Conservation (phyloP, 2,797 vertebrate species). For the Sitta carolinensis region DNA sequence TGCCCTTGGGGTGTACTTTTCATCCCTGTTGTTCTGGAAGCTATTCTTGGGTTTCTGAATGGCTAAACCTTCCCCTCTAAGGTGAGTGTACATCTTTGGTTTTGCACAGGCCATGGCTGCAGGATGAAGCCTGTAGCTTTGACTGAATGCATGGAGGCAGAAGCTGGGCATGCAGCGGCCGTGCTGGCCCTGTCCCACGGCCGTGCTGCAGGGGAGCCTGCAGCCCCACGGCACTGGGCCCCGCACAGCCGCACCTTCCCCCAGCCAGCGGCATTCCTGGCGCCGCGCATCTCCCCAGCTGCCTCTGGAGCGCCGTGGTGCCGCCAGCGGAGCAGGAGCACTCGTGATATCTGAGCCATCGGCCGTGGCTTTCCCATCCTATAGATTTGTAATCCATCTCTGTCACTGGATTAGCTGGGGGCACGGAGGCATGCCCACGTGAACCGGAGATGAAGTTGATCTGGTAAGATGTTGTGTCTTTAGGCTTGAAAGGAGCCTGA, state of each 20-base stretch:
- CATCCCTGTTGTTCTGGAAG: background rate
- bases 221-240: background rate
- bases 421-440: background rate
- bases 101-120: background rate
- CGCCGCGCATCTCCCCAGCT: fast-evolving
- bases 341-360: background rate
- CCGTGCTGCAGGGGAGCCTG: background rate
- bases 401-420: background rate
- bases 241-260: fast-evolving
- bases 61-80: background rate
- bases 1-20: background rate
- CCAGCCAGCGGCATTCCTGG: background rate
- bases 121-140: background rate
- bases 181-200: background rate
- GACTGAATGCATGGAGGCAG: background rate
- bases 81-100: background rate
- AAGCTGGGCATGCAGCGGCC: background rate
- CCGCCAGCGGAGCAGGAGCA: background rate
- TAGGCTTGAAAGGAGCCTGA: background rate
- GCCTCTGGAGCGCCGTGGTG: fast-evolving
- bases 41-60: background rate
- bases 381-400: conserved; percentile 14
- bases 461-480: background rate
- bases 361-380: background rate
- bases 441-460: background rate